Evolutionary conservation across 2,888 invertebrate species (phyloP), one percentile per base, ranked within the genome.

Genomic region (Cabera pusaria): DNA sequence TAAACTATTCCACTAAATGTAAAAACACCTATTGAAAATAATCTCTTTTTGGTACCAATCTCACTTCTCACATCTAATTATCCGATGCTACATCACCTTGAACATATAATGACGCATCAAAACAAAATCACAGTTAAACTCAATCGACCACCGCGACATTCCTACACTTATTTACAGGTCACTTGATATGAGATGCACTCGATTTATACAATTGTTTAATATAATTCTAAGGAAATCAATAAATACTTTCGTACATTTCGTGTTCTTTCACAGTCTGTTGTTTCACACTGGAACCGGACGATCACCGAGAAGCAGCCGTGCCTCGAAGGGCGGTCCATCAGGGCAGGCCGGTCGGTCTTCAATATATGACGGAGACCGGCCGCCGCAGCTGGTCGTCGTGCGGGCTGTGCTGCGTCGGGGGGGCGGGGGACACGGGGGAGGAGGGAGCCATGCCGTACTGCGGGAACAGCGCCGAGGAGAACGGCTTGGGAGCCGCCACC

Each of bases 281-380:
- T n/a, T n/a, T n/a, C 55, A 57, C 79, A 80, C 79, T 49, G 34
- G 41, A 49, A 36, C 26, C 18, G 29, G 44, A 37, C 32, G 37
- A 35, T 42, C 45, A 29, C 36, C 53, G 56, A 46, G 44, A 27
- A 22, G 53, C 40, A 66, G 77, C 76, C 77, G 54, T 69, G 65
- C 81, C 78, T 68, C 49, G 56, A 70, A 67, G 53, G 64, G 59
- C 34, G 17, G 38, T 53, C 69, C 56, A 72, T 83, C 74, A 84
- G 77, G 85, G 79, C 64, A 86, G 81, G 76, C 75, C 69, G 41
- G 79, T 72, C 64, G 85, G 85, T 65, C 85, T 87, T 87, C 92
- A 94, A 87, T 92, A 93, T 82, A 93, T 92, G 57, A 94, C 93
- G 41, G 93, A 91, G 18, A 94, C 93, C 0, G 93, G 93, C 80